These are phyloP conservation scores for Dendropsophus ebraccatus DNA, from an alignment of 2,113 vertebrate genomes.

Conservation along the genomic window DNA sequence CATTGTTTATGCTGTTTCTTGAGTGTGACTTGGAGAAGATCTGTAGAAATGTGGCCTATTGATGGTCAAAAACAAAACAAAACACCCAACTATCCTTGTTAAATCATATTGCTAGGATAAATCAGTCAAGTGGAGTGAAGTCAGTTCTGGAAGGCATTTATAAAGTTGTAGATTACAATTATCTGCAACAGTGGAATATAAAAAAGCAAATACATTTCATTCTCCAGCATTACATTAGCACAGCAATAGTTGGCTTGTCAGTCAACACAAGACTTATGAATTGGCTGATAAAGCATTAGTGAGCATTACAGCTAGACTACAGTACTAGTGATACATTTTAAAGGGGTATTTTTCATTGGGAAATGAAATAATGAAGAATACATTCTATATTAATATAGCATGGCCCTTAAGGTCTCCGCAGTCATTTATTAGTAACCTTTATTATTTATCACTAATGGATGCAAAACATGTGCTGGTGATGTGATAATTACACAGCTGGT, in stretches of 20 bases:
- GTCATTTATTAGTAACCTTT: background rate
- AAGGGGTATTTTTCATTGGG: background rate
- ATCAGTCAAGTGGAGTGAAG: background rate
- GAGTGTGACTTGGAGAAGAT: background rate
- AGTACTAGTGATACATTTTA: background rate
- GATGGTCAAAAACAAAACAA: background rate
- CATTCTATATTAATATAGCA: background rate
- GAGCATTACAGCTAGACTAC: background rate
- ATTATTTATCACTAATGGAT: background rate
- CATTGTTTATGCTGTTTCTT: background rate
- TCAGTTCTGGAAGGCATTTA: background rate
- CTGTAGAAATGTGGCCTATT: background rate
- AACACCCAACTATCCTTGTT: background rate
- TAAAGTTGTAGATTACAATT: background rate
- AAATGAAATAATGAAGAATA: background rate
- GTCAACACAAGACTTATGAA: background rate
- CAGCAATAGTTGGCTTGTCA: background rate
- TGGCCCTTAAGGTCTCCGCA: background rate
- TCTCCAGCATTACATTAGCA: background rate
- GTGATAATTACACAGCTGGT: too few species aligned
- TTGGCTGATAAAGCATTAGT: background rate
- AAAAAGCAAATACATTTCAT: background rate
- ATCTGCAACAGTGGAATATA: background rate
- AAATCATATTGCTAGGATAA: background rate
- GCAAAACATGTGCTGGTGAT: too few species aligned